These are phyloP conservation scores for Agrochola circellaris DNA, from an alignment of 2,888 invertebrate species.

Conservation along the genomic window DNA sequence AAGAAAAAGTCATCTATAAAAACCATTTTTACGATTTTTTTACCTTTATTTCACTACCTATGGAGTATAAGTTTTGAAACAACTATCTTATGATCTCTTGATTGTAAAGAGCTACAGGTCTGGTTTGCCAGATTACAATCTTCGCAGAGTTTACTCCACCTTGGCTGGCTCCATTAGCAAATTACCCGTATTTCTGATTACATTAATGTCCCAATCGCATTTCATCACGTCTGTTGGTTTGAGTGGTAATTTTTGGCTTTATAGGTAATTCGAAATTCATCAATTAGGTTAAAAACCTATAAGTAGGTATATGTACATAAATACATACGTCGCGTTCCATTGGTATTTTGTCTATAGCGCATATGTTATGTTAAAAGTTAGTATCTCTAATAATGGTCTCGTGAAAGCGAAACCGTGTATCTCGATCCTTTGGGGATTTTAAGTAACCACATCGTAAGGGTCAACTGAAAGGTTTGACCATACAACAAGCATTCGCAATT, in stretches of 20 bases:
- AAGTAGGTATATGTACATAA: not conserved
- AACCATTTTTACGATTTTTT: no score
- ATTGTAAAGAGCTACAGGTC: conserved; percentile 49
- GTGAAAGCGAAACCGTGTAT: conserved; percentile 88
- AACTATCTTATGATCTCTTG: conserved; percentile 45
- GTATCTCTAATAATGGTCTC: conserved; percentile 72
- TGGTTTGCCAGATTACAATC: conserved; percentile 78
- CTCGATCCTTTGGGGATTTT: conserved; percentile 83
- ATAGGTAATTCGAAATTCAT: conserved; percentile 29
- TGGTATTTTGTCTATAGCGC: conserved; percentile 44
- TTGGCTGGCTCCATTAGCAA: conserved; percentile 83
- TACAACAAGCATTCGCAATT: conserved; percentile 77
- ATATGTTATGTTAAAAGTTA: conserved; percentile 68
- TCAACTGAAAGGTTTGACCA: conserved; percentile 87
- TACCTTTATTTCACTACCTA: no score
- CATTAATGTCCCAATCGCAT: conserved; percentile 73
- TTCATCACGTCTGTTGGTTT: conserved; percentile 49
- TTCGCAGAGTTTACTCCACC: conserved; percentile 74
- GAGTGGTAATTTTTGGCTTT: conserved; percentile 39
- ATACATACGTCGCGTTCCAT: conserved; percentile 31
- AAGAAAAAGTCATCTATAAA: no score
- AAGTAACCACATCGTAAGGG: conserved; percentile 86
- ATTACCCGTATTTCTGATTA: conserved; percentile 79
- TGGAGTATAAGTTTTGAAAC: not conserved
- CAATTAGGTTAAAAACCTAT: conserved; percentile 42